Evolutionary conservation across 2,888 invertebrate genomes (phyloP).

Genomic region (Cosmopolites sordidus): DNA sequence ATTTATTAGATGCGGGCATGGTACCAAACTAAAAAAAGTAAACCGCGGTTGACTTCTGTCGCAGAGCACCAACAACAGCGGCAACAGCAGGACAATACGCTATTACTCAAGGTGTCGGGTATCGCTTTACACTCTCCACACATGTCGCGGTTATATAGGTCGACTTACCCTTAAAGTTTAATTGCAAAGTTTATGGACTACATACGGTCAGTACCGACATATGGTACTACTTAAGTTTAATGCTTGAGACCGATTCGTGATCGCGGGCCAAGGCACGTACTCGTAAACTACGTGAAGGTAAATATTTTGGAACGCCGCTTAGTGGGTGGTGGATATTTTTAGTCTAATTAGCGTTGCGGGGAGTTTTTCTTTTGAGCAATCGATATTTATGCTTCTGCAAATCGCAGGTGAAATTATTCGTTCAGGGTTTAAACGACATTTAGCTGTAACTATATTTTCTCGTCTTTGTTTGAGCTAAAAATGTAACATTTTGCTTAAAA

Average conservation of each 20-base stretch:
- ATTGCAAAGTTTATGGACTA: conserved; percentile 32
- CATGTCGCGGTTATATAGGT: conserved; percentile 21
- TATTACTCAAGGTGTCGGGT: conserved; percentile 23
- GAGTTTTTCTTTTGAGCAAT: conserved; percentile 14
- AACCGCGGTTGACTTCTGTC: conserved; percentile 18
- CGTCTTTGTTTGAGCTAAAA: too few species aligned
- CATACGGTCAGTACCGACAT: conserved; percentile 32
- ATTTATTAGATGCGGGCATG: conserved; percentile 25
- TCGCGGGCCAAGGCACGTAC: conserved; percentile 23
- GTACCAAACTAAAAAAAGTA: conserved; percentile 13
- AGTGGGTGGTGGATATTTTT: conserved; percentile 26
- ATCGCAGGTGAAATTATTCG: background rate
- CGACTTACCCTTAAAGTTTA: conserved; percentile 30
- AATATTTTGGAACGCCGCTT: conserved; percentile 22
- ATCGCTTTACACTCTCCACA: conserved; percentile 20
- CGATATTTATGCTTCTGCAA: conserved; percentile 7
- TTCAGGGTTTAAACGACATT: too few species aligned
- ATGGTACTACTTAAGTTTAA: conserved; percentile 28
- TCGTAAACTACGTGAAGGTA: conserved; percentile 23
- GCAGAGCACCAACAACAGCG: conserved; percentile 4
- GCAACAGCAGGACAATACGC: conserved; percentile 12
- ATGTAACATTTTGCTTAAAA: too few species aligned
- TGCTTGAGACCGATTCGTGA: conserved; percentile 23
- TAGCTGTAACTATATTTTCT: too few species aligned
- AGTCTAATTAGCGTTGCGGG: conserved; percentile 18